Base-by-base conservation (phyloP, 2,888 invertebrate species). In the Zele albiditarsus region DNA sequence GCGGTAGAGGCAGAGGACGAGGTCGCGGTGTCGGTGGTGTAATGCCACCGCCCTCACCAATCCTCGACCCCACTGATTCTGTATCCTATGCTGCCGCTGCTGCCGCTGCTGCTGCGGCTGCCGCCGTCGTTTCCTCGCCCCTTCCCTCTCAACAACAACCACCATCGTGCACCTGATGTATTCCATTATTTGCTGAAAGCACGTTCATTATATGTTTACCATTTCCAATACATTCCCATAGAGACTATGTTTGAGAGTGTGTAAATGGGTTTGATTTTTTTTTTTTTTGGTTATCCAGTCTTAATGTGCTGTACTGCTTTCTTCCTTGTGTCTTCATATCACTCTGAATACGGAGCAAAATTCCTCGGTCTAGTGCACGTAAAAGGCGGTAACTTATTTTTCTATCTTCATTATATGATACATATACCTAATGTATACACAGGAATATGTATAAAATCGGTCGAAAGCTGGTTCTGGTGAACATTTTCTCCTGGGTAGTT, bases 1-100 rank as follows among this genome's bases (percentile, higher is more conserved):
- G 95, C 91, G 95, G 95, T 85, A 92, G 94, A 90, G 94, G 95
- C 90, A 92, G 93, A 89, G 93, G 93, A 91, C 92, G 94, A 91
- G 94, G 94, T 88, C 93, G 94, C 90, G 94, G 94, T 91, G 90
- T 91, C 80, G 91, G 91, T 83, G 90, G 83, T 66, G 84, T 78
- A 68, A 73, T 83, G 70, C 84, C 85, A 78, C 85, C 88, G 76
- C 86, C 87, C 63, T 83, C 86, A 66, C 84, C 87, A 67, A 83
- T 89, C 79, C 87, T 89, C 73, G 89, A 88, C 81, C 86, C 88
- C 75, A 85, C 88, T 74, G 88, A 89, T 83, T 87, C 88, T 77
- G 85, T 88, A 81, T 85, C 87, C 74, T 89, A 88, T 78, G 83
- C 84, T 78, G 82, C 83, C 78, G 85, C 87, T 78, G 85, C 86